phyloP scores from a whole-genome alignment of 2,888 invertebrate species.

The Ectobius pallidus region DNA sequence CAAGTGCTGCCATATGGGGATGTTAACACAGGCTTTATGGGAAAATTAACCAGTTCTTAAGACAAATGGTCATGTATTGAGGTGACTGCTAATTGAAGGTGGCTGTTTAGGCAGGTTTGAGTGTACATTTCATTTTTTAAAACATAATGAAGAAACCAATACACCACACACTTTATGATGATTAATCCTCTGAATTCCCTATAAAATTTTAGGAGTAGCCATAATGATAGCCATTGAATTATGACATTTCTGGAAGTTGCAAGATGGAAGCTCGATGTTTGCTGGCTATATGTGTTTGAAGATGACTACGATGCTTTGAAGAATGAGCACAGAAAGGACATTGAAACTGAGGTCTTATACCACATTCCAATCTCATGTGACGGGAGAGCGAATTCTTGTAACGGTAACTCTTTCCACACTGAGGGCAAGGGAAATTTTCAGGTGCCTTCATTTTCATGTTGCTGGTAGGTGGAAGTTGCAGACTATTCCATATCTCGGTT shows the following conservation, averaged over 20 bases:
- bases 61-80: too few relatives aligned
- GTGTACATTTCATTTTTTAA: too few relatives aligned
- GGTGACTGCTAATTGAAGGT: too few relatives aligned
- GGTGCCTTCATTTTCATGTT: not conserved
- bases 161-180: too few relatives aligned
- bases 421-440: slow-evolving; percentile 43
- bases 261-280: not conserved
- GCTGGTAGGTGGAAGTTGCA: not conserved
- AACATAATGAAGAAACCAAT: too few relatives aligned
- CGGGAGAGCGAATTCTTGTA: slow-evolving; percentile 48
- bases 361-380: slow-evolving; percentile 49
- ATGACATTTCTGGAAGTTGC: not conserved
- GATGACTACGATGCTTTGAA: slow-evolving; percentile 10
- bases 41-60: too few relatives aligned
- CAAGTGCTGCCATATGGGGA: too few relatives aligned
- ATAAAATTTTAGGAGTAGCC: too few relatives aligned
- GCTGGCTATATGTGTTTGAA: slow-evolving; percentile 5
- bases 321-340: slow-evolving; percentile 50
- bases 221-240: too few relatives aligned
- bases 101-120: too few relatives aligned
- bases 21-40: too few relatives aligned
- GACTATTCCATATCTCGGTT: not conserved
- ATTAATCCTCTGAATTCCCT: too few relatives aligned
- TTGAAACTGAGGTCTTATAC: slow-evolving; percentile 46
- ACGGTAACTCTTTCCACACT: slow-evolving; percentile 52